Evolutionary conservation across 2,113 vertebrate genomes (phyloP).

Genomic region (Scortum barcoo): DNA sequence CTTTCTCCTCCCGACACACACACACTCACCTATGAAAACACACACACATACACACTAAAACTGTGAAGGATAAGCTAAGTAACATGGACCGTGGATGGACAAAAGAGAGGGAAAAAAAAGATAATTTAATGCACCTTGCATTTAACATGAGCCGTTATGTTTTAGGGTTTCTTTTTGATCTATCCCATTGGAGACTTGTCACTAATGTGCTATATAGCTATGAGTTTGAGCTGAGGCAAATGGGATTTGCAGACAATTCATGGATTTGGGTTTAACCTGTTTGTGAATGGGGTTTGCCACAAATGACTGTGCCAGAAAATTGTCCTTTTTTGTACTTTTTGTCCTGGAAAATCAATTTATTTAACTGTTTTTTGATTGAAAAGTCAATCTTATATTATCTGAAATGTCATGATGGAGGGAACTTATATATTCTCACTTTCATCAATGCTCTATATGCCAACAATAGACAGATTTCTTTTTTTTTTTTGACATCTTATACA

Average conservation of each 20-base stretch:
- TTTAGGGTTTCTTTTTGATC: conserved; percentile 61
- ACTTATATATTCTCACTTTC: background rate
- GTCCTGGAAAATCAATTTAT: conserved; percentile 46
- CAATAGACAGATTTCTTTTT: conserved; percentile 22
- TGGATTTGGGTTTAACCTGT: conserved; percentile 55
- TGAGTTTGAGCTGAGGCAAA: conserved; percentile 42
- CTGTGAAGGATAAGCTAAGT: conserved; percentile 24
- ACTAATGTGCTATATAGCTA: conserved; percentile 46
- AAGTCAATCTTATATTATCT: conserved; percentile 32
- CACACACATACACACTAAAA: conserved; percentile 7
- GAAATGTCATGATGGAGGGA: conserved; percentile 16
- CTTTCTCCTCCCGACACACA: conserved; percentile 21
- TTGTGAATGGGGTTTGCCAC: conserved; percentile 40
- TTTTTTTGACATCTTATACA: conserved; percentile 4
- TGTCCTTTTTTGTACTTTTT: background rate
- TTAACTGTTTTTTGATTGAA: conserved; percentile 26
- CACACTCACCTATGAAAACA: conserved; percentile 22
- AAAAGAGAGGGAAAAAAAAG: background rate
- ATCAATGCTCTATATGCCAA: background rate
- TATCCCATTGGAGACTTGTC: conserved; percentile 51
- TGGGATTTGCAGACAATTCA: conserved; percentile 63
- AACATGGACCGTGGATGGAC: conserved; percentile 13
- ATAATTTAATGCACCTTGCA: conserved; percentile 58
- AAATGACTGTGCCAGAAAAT: conserved; percentile 41
- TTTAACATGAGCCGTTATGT: conserved; percentile 50